Evolutionary conservation across 2,113 vertebrate genomes (phyloP).

Genomic region (Caranx melampygus): DNA sequence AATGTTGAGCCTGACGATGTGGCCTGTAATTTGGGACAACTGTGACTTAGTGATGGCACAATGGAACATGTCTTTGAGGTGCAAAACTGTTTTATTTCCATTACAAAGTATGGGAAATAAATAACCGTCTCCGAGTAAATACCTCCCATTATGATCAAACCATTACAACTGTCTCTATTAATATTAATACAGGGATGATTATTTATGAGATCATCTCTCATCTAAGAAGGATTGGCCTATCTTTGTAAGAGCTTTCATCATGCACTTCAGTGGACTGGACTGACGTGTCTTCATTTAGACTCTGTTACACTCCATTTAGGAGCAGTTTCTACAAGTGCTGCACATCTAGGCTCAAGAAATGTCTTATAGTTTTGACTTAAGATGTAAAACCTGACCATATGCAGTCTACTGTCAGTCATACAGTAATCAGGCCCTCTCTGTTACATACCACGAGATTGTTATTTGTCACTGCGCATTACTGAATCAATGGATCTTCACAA

Average conservation of each 20-base stretch:
- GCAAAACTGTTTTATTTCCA: conserved; percentile 61
- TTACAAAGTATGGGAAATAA: conserved; percentile 48
- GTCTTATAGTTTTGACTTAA: not conserved
- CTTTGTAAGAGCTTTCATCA: conserved; percentile 44
- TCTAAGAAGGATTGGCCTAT: conserved; percentile 15
- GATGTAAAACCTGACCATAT: not conserved
- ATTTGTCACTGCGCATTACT: not conserved
- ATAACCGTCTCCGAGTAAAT: conserved; percentile 53
- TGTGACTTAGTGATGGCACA: conserved; percentile 22
- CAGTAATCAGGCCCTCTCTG: not conserved
- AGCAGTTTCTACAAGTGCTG: conserved; percentile 3
- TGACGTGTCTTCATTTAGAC: conserved; percentile 36
- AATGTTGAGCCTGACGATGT: conserved; percentile 7
- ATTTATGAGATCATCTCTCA: conserved; percentile 50
- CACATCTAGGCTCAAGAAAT: not conserved
- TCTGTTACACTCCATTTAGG: conserved; percentile 11
- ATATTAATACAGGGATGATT: conserved; percentile 54
- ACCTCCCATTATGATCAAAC: conserved; percentile 49
- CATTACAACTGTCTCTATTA: conserved; percentile 27
- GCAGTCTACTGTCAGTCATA: not conserved
- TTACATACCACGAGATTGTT: not conserved
- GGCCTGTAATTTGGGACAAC: not conserved
- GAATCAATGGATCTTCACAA: not conserved
- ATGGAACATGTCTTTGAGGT: conserved; percentile 63
- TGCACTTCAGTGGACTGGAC: conserved; percentile 39